These are phyloP conservation scores for Agrochola litura DNA, from an alignment of 2,888 invertebrate genomes.

Conservation along the genomic window DNA sequence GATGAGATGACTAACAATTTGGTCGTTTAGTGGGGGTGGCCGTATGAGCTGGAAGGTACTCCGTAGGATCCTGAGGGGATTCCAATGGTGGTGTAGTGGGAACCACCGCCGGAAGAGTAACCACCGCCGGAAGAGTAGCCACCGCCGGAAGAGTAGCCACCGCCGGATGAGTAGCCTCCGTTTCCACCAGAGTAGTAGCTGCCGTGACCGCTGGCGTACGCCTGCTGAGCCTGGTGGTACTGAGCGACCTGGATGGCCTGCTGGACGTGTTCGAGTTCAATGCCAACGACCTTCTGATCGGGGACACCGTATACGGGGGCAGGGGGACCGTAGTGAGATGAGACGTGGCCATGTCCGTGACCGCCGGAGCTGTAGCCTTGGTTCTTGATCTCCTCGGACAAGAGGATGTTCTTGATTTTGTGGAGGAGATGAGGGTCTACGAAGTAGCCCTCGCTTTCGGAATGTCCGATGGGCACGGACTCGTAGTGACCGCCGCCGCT, in stretches of 20 bases:
- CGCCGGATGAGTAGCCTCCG: slow-evolving; percentile 72
- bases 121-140: slow-evolving; percentile 79
- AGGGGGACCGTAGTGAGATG: slow-evolving; percentile 93
- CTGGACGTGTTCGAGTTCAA: slow-evolving; percentile 95
- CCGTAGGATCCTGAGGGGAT: slow-evolving; percentile 88
- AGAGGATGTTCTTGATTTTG: slow-evolving; percentile 95
- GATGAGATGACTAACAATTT: slow-evolving; percentile 84
- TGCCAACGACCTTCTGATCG: slow-evolving; percentile 93
- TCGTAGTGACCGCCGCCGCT: slow-evolving; percentile 94
- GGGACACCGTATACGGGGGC: slow-evolving; percentile 93
- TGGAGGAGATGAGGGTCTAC: slow-evolving; percentile 95
- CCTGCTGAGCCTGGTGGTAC: slow-evolving; percentile 93
- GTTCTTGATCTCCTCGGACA: slow-evolving; percentile 93
- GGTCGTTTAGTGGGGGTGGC: slow-evolving; percentile 84
- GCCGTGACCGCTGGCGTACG: slow-evolving; percentile 79
- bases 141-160: slow-evolving; percentile 73
- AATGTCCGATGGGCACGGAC: slow-evolving; percentile 94
- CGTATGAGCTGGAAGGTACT: slow-evolving; percentile 87
- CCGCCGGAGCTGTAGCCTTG: slow-evolving; percentile 88
- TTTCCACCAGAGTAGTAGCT: slow-evolving; percentile 81
- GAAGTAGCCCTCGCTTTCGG: slow-evolving; percentile 94
- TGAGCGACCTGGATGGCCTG: slow-evolving; percentile 97
- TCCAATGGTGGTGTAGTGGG: slow-evolving; percentile 83
- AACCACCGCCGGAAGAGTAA: slow-evolving; percentile 71
- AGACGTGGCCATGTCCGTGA: slow-evolving; percentile 87